phyloP scores from a whole-genome alignment of 64 coral and sea anemone genomes.

The Stylophora pistillata region DNA sequence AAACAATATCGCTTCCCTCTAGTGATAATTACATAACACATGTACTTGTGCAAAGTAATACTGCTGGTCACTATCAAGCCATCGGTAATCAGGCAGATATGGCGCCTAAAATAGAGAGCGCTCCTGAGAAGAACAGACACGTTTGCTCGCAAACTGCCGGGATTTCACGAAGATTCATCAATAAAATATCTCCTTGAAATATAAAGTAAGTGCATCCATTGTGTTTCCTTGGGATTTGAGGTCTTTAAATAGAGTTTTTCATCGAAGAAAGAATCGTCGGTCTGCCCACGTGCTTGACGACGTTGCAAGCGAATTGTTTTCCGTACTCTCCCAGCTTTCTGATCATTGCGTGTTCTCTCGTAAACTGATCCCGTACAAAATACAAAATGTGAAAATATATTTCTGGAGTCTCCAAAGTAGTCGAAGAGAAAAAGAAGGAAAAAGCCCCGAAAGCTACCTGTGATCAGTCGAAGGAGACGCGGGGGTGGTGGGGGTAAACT shows the following conservation, averaged over 20 bases:
- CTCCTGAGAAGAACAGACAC: too few species aligned
- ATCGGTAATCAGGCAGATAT: conserved; percentile 4
- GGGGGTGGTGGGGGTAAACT: not conserved
- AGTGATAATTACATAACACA: conserved; percentile 27
- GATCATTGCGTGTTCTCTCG: conserved; percentile 12
- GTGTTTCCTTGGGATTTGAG: not conserved
- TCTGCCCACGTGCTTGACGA: not conserved
- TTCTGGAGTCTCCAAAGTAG: not conserved
- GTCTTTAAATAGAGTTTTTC: conserved; percentile 3
- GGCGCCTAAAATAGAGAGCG: not conserved
- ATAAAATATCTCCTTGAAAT: conserved; percentile 12
- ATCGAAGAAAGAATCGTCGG: not conserved
- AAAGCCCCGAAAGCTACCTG: too few species aligned
- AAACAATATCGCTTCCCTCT: conserved; percentile 8
- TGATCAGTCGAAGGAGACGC: not conserved
- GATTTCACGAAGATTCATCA: conserved; percentile 14
- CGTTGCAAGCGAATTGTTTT: not conserved
- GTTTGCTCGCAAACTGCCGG: not conserved
- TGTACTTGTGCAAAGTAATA: conserved; percentile 28
- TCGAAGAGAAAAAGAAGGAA: too few species aligned
- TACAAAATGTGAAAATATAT: not conserved
- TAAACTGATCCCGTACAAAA: too few species aligned
- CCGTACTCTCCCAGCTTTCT: not conserved
- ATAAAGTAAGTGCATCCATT: conserved; percentile 21
- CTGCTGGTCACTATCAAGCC: not conserved